Conservation (phyloP, 1,140 invertebrate genomes). For the Orius laevigatus region DNA sequence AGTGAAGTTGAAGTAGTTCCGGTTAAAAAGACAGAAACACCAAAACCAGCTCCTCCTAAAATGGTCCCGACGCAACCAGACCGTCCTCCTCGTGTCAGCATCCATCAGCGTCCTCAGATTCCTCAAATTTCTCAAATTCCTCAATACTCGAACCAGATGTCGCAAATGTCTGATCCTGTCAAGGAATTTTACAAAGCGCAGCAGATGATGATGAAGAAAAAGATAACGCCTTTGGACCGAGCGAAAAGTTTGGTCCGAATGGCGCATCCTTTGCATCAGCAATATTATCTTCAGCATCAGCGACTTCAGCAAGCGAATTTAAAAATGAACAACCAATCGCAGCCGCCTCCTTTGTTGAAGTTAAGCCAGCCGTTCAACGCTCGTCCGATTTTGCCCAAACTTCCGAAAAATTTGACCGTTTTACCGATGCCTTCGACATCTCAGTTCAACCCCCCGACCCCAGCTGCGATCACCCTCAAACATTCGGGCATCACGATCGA, state of each 20-base stretch:
- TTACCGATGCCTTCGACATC: conserved; percentile 6
- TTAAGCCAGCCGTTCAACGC: background rate
- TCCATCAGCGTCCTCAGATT: background rate
- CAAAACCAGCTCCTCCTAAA: background rate
- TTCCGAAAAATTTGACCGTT: conserved; percentile 18
- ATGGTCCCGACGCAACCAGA: background rate
- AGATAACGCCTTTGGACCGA: conserved; percentile 4
- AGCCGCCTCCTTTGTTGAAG: conserved; percentile 7
- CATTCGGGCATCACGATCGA: conserved; percentile 14
- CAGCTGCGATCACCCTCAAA: conserved; percentile 8
- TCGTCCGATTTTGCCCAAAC: conserved; percentile 14
- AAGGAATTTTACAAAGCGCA: background rate
- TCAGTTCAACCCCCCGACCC: background rate
- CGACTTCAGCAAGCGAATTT: background rate
- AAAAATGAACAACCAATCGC: background rate
- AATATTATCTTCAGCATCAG: conserved; percentile 1
- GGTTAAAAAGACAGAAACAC: conserved; percentile 4
- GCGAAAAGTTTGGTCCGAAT: conserved; percentile 12
- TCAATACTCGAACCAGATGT: background rate
- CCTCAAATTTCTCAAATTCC: background rate
- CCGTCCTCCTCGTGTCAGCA: background rate
- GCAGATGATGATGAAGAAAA: background rate
- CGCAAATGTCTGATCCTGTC: background rate
- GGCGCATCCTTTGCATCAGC: background rate
- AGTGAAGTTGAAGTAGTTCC: conserved; percentile 12